Evolutionary conservation across 2,113 vertebrate species (phyloP).

Genomic region (Gulo gulo): DNA sequence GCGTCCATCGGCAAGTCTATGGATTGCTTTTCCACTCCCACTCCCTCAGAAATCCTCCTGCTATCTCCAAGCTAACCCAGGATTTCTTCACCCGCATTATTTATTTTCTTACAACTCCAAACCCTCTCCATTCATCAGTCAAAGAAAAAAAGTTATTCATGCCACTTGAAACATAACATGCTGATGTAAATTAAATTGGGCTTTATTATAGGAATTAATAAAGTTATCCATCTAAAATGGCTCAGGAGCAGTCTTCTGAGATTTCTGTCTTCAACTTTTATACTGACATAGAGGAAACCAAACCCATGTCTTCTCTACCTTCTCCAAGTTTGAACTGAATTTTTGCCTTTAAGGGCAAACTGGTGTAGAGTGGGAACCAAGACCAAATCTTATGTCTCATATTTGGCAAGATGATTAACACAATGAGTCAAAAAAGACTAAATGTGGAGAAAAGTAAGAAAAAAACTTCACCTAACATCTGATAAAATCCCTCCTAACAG

Average conservation of each 20-base stretch:
- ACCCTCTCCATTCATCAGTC: constrained; percentile 24
- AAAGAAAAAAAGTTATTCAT: constrained; percentile 56
- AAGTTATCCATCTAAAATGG: neutral
- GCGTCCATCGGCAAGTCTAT: constrained; percentile 47
- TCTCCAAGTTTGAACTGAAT: neutral
- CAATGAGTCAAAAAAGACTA: neutral
- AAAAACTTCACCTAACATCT: neutral
- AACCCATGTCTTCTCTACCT: neutral
- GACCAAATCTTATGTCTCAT: neutral
- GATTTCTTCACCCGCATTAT: constrained; percentile 28
- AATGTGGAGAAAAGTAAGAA: neutral
- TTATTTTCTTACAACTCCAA: constrained; percentile 24
- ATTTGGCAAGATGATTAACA: neutral
- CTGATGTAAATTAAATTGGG: constrained; percentile 10
- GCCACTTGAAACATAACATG: constrained; percentile 13
- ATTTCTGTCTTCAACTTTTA: constrained; percentile 3
- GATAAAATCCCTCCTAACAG: neutral
- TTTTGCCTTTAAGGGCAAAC: neutral
- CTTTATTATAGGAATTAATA: constrained; percentile 45
- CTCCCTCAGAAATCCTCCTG: constrained; percentile 39
- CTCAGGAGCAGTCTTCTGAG: neutral
- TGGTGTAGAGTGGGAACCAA: neutral
- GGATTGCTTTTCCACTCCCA: neutral
- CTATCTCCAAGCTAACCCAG: constrained; percentile 45
- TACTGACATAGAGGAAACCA: neutral